A percentile compares a stretch with the other conserved stretches of the same genome.
These are phyloP conservation scores for Trematomus loennbergii DNA, from an alignment of 2,113 vertebrate genomes.

Conservation along the genomic window DNA sequence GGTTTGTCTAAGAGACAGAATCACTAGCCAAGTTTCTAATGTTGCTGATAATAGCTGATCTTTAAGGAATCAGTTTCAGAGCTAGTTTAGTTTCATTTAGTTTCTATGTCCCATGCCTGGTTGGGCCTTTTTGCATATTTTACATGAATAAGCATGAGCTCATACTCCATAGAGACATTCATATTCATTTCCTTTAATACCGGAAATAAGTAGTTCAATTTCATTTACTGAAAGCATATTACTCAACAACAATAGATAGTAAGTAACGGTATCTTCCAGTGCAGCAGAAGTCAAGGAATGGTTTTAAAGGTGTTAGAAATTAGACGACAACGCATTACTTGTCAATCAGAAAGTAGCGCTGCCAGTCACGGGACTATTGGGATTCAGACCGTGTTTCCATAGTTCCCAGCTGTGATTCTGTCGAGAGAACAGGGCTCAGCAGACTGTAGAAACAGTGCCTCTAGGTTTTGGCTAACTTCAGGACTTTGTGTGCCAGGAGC, in stretches of 20 bases:
- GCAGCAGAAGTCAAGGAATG: background rate
- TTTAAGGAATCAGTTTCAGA: too few species aligned
- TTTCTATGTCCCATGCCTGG: background rate
- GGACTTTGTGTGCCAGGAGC: constrained; percentile 67
- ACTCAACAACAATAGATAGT: background rate
- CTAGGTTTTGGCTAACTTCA: constrained; percentile 68
- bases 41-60: too few species aligned
- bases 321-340: constrained; percentile 17
- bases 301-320: background rate
- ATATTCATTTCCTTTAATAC: background rate
- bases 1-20: background rate
- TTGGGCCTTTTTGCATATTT: background rate
- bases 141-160: background rate
- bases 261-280: background rate
- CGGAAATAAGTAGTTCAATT: background rate
- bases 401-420: constrained; percentile 58
- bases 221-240: background rate
- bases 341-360: constrained; percentile 26
- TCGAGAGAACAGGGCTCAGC: constrained; percentile 49
- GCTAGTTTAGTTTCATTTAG: background rate
- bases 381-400: constrained; percentile 47
- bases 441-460: constrained; percentile 68
- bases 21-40: too few species aligned
- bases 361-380: constrained; percentile 40
- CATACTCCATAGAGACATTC: background rate